Evolutionary conservation across 1,140 invertebrate genomes (phyloP), one percentile per base, ranked within the genome.

Genomic region (Leptinotarsa lineolata): DNA sequence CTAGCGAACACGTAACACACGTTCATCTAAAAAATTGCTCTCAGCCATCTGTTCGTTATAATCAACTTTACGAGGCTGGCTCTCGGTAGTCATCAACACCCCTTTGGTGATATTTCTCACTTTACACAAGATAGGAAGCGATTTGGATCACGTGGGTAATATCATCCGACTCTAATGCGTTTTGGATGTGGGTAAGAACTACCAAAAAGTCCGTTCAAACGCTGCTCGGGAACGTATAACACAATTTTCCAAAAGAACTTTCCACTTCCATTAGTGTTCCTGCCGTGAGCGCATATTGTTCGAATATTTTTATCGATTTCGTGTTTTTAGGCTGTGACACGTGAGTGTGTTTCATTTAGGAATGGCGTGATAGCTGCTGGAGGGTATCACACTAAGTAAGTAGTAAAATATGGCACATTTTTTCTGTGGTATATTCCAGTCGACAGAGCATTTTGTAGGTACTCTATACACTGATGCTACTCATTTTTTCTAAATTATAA

Each of bases 141-240:
- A 54, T 39, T 39, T 39, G 30, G 30, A 39, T 54, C 48, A n/a
- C 48, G n/a, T 16, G 48, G 48, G n/a, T 54, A n/a, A 54, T 54
- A 54, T 54, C 48, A 54, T 54, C 48, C n/a, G 48, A 54, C 48
- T 54, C 48, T 54, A 54, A 54, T 54, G 48, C 4, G 48, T 54
- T 54, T 54, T 5, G 15, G 48, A 54, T 54, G 48, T 13, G 48
- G 48, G 12, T n/a, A n/a, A 54, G 48, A 54, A 54, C 48, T 1
- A 54, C 15, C 48, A 18, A 18, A 54, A 54, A 54, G 5, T 54
- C 3, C 13, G 48, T 54, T 54, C 13, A n/a, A 54, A 4, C 48
- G 48, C 3, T 54, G 16, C 48, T 5, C 3, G 48, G n/a, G 15
- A 54, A 16, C 48, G n/a, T 3, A 54, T 6, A 54, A 54, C 6